Evolutionary conservation across 2,113 vertebrate species (phyloP).

Genomic region (Nicator chloris): DNA sequence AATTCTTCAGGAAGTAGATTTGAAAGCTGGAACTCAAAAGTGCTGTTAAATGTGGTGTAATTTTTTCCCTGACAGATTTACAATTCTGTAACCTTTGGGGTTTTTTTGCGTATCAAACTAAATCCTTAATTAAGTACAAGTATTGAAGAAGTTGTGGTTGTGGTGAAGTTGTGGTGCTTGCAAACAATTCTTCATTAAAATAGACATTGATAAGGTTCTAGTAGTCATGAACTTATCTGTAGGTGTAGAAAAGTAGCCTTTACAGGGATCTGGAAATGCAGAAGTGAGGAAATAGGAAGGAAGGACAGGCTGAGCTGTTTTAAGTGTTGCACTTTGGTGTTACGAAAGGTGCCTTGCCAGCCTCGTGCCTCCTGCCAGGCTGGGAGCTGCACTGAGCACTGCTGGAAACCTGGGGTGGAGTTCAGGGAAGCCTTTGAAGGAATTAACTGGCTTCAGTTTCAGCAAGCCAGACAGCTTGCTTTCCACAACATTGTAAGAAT

Average conservation of each 20-base stretch:
- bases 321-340: neutral
- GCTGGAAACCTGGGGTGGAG: neutral
- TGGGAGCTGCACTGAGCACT: fast-evolving
- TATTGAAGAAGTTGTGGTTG: neutral
- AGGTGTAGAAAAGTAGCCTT: neutral
- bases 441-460: neutral
- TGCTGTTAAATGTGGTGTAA: neutral
- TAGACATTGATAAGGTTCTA: fast-evolving
- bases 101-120: neutral
- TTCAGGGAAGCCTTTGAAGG: neutral
- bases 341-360: fast-evolving
- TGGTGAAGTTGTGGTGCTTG: neutral
- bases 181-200: neutral
- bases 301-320: neutral
- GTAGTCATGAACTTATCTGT: no score
- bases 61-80: neutral
- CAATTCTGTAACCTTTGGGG: neutral
- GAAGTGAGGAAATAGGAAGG: neutral
- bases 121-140: neutral
- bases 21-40: neutral
- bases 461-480: neutral
- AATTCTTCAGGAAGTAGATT: neutral
- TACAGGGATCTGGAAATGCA: neutral
- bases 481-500: neutral
- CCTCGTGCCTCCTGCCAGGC: neutral